phyloP scores from a whole-genome alignment of 2,113 vertebrate species.

The Origma solitaria region DNA sequence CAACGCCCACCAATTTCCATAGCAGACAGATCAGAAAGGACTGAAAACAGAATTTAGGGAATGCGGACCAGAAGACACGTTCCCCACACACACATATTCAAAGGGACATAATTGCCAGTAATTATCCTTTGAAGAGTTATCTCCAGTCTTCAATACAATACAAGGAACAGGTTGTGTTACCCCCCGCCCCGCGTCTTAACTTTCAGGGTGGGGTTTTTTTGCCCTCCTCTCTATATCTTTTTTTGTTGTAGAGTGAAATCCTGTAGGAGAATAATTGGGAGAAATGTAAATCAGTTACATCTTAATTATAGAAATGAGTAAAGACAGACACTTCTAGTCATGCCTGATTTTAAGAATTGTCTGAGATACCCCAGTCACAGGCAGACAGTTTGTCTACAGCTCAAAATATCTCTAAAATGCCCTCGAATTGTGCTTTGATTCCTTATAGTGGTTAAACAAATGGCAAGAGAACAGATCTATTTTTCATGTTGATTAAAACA shows the following conservation, averaged over 20 bases:
- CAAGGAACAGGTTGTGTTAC: background rate
- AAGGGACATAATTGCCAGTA: background rate
- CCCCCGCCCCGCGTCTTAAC: accelerated
- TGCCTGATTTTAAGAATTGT: background rate
- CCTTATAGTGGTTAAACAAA: background rate
- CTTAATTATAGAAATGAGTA: background rate
- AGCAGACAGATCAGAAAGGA: background rate
- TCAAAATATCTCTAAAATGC: background rate
- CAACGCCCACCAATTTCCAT: background rate
- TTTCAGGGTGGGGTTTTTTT: background rate
- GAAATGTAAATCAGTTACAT: background rate
- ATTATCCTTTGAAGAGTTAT: background rate
- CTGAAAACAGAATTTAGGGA: background rate
- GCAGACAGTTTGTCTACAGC: background rate
- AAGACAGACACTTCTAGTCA: background rate
- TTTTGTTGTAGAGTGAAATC: background rate
- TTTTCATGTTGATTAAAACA: slow-evolving; percentile 18
- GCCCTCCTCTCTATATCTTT: background rate
- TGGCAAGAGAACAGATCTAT: background rate
- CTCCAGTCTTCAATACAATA: background rate
- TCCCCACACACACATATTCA: background rate
- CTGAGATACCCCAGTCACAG: background rate
- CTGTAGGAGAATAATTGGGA: background rate
- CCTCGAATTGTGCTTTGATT: background rate
- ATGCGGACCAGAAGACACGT: background rate